Percentiles rank a stretch among this genome's conserved stretches.
Evolutionary conservation across 2,888 invertebrate genomes (phyloP).

Genomic region (Temnothorax ravouxi): DNA sequence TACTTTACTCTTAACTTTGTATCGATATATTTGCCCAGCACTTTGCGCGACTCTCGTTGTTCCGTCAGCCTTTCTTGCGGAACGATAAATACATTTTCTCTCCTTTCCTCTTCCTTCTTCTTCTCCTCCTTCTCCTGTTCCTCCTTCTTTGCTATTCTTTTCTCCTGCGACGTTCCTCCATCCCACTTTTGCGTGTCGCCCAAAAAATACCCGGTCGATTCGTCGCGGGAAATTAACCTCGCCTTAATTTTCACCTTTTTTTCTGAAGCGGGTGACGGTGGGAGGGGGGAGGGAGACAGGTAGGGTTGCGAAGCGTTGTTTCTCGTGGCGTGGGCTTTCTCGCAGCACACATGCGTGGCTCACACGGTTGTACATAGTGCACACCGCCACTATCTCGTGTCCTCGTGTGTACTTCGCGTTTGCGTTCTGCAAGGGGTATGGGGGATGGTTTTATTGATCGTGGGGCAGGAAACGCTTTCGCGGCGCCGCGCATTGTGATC

Average conservation of each 20-base stretch:
- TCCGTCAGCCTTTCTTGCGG: background rate
- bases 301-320: background rate
- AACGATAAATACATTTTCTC: background rate
- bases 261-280: background rate
- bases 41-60: background rate
- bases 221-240: conserved; percentile 2
- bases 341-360: conserved; percentile 58
- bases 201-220: background rate
- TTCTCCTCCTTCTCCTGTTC: background rate
- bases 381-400: conserved; percentile 54
- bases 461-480: conserved; percentile 74
- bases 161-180: background rate
- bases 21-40: background rate
- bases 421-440: conserved; percentile 75
- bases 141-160: background rate
- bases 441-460: conserved; percentile 79
- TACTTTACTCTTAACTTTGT: background rate
- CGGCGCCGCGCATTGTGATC: conserved; percentile 69
- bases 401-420: conserved; percentile 75
- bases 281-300: background rate
- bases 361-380: conserved; percentile 45
- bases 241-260: conserved; percentile 8
- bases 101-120: background rate
- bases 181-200: background rate
- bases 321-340: conserved; percentile 17